Percentiles rank a stretch among this genome's conserved stretches.
These are phyloP conservation scores for Lytechinus pictus DNA, from an alignment of 35 echinoderm and acorn worm genomes.

Conservation along the genomic window DNA sequence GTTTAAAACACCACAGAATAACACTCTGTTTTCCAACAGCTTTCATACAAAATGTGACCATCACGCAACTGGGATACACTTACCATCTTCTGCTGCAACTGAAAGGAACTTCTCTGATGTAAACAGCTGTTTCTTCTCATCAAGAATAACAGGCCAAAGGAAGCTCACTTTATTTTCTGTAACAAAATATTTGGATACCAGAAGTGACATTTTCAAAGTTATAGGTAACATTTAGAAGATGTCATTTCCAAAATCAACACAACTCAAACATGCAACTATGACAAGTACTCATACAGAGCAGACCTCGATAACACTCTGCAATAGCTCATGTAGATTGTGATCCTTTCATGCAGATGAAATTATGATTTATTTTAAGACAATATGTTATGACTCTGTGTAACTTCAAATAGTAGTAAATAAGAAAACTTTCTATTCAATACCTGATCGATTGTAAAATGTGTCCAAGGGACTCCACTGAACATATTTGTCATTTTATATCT, in stretches of 20 bases:
- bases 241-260: background rate
- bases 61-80: background rate
- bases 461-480: too few relatives aligned
- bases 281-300: too few relatives aligned
- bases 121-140: slow-evolving; percentile 81
- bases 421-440: too few relatives aligned
- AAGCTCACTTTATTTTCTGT: slow-evolving; percentile 81
- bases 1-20: background rate
- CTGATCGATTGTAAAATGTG: too few relatives aligned
- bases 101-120: slow-evolving; percentile 85
- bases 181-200: slow-evolving; percentile 3
- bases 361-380: too few relatives aligned
- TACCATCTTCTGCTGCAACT: slow-evolving; percentile 77
- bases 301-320: too few relatives aligned
- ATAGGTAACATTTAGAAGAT: background rate
- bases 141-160: slow-evolving; percentile 69
- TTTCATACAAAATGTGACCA: background rate
- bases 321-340: too few relatives aligned
- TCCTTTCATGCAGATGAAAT: too few relatives aligned
- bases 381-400: too few relatives aligned
- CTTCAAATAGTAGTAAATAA: too few relatives aligned
- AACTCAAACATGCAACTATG: too few relatives aligned
- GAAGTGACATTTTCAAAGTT: background rate
- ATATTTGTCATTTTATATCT: too few relatives aligned
- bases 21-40: background rate